Conservation (phyloP, 2,888 invertebrate species). For the Melolontha melolontha region DNA sequence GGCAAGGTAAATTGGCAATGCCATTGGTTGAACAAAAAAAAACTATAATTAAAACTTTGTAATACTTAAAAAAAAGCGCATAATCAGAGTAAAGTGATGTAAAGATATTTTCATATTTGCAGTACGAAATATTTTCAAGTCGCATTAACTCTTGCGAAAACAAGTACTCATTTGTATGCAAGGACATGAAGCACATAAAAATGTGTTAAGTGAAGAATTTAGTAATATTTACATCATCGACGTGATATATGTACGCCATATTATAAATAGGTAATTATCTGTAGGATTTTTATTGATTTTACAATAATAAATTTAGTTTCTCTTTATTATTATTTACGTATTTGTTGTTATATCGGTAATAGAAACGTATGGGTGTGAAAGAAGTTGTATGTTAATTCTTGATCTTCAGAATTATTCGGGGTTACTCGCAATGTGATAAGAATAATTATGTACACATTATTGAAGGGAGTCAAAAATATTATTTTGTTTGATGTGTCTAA, state of each 20-base stretch:
- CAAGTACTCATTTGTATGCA: conserved; percentile 7
- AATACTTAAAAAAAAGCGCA: too few relatives aligned
- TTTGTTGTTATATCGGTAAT: too few relatives aligned
- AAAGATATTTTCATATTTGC: not conserved
- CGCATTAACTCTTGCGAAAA: conserved; percentile 4
- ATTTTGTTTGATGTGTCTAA: too few relatives aligned
- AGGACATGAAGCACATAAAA: conserved; percentile 16
- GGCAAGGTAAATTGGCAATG: conserved; percentile 1
- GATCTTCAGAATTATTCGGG: too few relatives aligned
- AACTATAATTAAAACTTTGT: not conserved
- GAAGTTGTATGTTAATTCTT: too few relatives aligned
- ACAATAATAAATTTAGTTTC: not conserved
- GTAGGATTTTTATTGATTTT: conserved; percentile 3
- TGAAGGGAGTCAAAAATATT: too few relatives aligned
- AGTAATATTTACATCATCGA: conserved; percentile 1
- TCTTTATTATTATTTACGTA: not conserved
- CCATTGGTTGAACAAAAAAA: not conserved
- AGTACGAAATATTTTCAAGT: conserved; percentile 6
- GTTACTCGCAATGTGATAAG: too few relatives aligned
- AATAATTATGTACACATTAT: too few relatives aligned
- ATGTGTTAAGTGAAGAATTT: conserved; percentile 11
- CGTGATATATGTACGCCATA: too few relatives aligned
- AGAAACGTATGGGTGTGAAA: too few relatives aligned
- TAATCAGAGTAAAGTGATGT: not conserved
- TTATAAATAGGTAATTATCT: too few relatives aligned